Base-by-base conservation (phyloP, 2,113 vertebrate species). In the Lophochroa leadbeateri region DNA sequence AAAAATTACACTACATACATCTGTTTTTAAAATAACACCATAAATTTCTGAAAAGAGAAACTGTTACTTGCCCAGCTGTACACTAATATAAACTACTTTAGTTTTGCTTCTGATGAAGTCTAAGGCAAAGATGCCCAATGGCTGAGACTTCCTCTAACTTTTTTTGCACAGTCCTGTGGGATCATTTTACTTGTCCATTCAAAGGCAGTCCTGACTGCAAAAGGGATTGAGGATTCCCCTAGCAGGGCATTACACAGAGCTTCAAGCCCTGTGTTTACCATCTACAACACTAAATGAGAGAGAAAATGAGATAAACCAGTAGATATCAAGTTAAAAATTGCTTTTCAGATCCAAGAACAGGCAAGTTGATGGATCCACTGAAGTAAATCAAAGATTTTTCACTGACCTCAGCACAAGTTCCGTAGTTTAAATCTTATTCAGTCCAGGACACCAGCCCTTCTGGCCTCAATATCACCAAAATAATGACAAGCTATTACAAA, bases 341-440 rank as follows among this genome's bases (percentile, higher is more conserved):
- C 29, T 82, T 89, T 75, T 72, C 6, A 7, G 29, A 33, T 82
- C 58, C 80, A 88, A 94, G 57, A 92, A 82, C 23, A 92, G 37
- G 44, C 27, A 92, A 82, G 17, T 8, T 76, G 81, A 64, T 53
- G 31, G 46, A 55, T 82, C 44, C 74, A 75, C 35, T 64, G 35
- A 87, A 91, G 47, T 71, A 83, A 94, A 84, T 78, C 31, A 61
- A 84, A 71, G n/a, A 16, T 58, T 96, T 94, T 89, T 78, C 70
- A 76, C 55, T 44, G 69, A 94, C 57, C 68, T 92, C 74, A 89
- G 65, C 52, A 76, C 27, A 71, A 55, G 15, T 44, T 78, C 55
- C 47, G 4, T 44, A 96, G 72, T 80, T 82, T 69, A 94, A 87
- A 85, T 65, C 28, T 69, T 79, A 58, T 41, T 91, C 43, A 78